phyloP scores from a whole-genome alignment of 1,140 invertebrate species.

The Choristoneura fumiferana region DNA sequence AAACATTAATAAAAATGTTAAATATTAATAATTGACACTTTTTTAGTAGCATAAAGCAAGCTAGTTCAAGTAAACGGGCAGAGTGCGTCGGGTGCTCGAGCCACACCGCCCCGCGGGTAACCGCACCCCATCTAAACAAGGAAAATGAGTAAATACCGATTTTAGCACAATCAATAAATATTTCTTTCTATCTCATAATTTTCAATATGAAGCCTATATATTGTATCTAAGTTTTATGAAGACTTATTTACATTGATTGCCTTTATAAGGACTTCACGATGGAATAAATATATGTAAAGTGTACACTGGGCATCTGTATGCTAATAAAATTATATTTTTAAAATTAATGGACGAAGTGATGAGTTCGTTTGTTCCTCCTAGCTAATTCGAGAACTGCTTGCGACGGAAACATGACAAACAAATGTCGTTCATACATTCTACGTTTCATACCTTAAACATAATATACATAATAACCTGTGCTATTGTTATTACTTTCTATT shows the following conservation, averaged over 20 bases:
- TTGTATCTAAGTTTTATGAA: conserved; percentile 58
- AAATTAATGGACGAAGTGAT: conserved; percentile 78
- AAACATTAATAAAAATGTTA: conserved; percentile 51
- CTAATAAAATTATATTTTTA: conserved; percentile 73
- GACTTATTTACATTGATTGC: conserved; percentile 69
- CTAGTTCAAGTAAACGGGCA: too few species aligned
- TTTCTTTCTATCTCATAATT: conserved; percentile 58
- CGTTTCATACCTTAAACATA: conserved; percentile 63
- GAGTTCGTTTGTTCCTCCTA: conserved; percentile 75
- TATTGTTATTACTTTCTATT: conserved; percentile 65
- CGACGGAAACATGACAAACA: conserved; percentile 75
- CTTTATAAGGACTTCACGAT: conserved; percentile 66
- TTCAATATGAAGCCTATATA: conserved; percentile 66
- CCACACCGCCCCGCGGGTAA: too few species aligned
- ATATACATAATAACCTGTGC: conserved; percentile 66
- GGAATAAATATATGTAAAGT: conserved; percentile 50
- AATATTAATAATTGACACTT: conserved; percentile 73
- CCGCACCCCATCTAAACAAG: conserved; percentile 32
- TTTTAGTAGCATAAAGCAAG: conserved; percentile 44
- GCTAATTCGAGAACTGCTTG: conserved; percentile 71
- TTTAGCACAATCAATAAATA: conserved; percentile 56
- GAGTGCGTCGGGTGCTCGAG: too few species aligned
- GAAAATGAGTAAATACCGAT: conserved; percentile 56
- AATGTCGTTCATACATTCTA: conserved; percentile 57
- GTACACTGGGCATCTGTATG: conserved; percentile 64